These are phyloP conservation scores for Chionomys nivalis DNA, from an alignment of 2,113 vertebrate genomes.

Conservation along the genomic window DNA sequence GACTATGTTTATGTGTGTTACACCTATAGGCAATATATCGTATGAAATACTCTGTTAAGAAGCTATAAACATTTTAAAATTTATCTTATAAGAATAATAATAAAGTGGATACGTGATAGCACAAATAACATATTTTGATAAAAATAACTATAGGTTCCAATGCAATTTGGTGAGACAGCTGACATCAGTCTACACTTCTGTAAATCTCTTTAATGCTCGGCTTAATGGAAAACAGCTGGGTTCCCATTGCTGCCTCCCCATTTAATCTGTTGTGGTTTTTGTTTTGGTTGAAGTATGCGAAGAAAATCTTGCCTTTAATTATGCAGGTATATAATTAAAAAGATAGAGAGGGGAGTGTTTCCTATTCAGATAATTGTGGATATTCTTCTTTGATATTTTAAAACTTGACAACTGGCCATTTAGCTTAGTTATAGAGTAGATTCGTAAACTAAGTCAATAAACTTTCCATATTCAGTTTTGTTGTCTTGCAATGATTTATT, in stretches of 20 bases:
- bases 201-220: conserved; percentile 57
- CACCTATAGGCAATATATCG: not conserved
- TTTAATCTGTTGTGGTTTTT: conserved; percentile 68
- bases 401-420: conserved; percentile 47
- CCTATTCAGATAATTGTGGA: conserved; percentile 38
- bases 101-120: not conserved
- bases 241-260: conserved; percentile 1
- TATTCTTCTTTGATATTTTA: conserved; percentile 56
- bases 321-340: conserved; percentile 53
- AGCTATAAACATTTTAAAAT: conserved; percentile 39
- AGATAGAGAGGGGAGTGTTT: not conserved
- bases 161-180: conserved; percentile 63
- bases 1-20: not conserved
- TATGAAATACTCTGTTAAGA: conserved; percentile 5
- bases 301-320: conserved; percentile 64
- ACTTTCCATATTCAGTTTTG: not conserved
- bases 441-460: conserved; percentile 46
- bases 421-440: conserved; percentile 19
- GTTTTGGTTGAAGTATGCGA: conserved; percentile 54
- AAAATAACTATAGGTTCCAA: conserved; percentile 62
- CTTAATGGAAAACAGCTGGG: conserved; percentile 69
- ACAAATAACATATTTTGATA: conserved; percentile 61
- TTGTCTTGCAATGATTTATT: conserved; percentile 8
- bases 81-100: conserved; percentile 19
- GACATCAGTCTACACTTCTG: conserved; percentile 38